A percentile compares a stretch with the other conserved stretches of the same genome.
Evolutionary conservation across 92 coral and sea anemone genomes (phyloP).

Genomic region (Bergia puertoricense): DNA sequence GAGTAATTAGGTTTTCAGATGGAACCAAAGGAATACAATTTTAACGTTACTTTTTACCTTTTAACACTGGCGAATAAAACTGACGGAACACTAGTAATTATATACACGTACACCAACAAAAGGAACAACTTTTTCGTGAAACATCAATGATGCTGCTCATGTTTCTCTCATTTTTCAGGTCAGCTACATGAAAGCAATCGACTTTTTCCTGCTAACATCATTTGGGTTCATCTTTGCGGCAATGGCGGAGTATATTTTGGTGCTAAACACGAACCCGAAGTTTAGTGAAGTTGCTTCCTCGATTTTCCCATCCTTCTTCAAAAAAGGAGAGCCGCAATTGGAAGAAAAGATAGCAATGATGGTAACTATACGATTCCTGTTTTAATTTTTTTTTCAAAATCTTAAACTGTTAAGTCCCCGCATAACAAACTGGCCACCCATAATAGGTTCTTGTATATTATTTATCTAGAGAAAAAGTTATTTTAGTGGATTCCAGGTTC

Average conservation of each 20-base stretch:
- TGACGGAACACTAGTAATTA: background rate
- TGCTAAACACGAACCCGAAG: slow-evolving; percentile 68
- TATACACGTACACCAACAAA: background rate
- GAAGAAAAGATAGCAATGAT: slow-evolving; percentile 28
- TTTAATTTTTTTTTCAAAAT: too few relatives aligned
- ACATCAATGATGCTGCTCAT: background rate
- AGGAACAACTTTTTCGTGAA: background rate
- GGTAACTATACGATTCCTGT: background rate
- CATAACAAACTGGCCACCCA: background rate
- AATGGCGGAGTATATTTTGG: slow-evolving; percentile 79
- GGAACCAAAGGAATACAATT: too few relatives aligned
- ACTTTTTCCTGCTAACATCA: slow-evolving; percentile 77
- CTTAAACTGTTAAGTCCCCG: background rate
- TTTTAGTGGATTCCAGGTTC: too few relatives aligned
- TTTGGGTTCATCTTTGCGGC: slow-evolving; percentile 91
- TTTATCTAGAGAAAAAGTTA: too few relatives aligned
- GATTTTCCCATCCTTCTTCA: slow-evolving; percentile 18
- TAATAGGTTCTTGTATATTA: background rate
- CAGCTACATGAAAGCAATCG: slow-evolving; percentile 94
- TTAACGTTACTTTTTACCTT: too few relatives aligned
- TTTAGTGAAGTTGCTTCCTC: slow-evolving; percentile 5
- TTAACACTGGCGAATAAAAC: too few relatives aligned
- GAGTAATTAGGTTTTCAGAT: too few relatives aligned
- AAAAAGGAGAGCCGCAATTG: background rate
- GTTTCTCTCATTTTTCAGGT: slow-evolving; percentile 48